Evolutionary conservation across 2,888 invertebrate genomes (phyloP), one percentile per base, ranked within the genome.

Genomic region (Xestia rhomboidea): DNA sequence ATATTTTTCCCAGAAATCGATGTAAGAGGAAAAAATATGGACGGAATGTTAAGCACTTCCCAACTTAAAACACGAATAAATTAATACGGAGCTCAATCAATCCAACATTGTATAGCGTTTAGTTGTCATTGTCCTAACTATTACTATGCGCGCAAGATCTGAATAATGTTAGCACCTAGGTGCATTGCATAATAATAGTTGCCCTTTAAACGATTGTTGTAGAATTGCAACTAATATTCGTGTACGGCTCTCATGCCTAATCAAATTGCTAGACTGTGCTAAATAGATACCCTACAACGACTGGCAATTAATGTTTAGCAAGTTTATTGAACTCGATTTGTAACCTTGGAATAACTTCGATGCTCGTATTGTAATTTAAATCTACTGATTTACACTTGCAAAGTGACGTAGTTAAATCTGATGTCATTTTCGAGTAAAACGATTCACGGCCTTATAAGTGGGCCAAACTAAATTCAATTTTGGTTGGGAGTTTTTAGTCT

Each of bases 161-260:
- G 89, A 87, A 88, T 89, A 87, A 68, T 81, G 83, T 89, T 88
- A 87, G 80, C 89, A 88, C 88, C 80, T 88, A 77, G 75, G 75
- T 79, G 87, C 85, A 87, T 76, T 73, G 88, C 89, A 89, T 89
- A 79, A 54, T 84, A 86, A 87, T 81, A 77, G 51, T 60, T 70
- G 68, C 54, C 57, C 75, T 82, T 79, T 78, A 73, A 76, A 79
- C 75, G 73, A 76, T 80, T 69, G 72, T 76, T 74, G 60, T 54
- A 81, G 67, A 73, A 77, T 83, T 76, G 67, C 62, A 83, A 81
- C 78, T 79, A 82, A 85, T 83, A 86, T 88, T 82, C 71, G 80
- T 79, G 81, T 87, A 81, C 76, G 67, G 60, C 67, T 72, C 77
- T 75, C 79, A 79, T 76, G 77, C 72, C 73, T 82, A 81, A 81